Percentiles rank a stretch among this genome's conserved stretches.
phyloP scores from a whole-genome alignment of 2,113 vertebrate genomes.

The Cheilinus undulatus region DNA sequence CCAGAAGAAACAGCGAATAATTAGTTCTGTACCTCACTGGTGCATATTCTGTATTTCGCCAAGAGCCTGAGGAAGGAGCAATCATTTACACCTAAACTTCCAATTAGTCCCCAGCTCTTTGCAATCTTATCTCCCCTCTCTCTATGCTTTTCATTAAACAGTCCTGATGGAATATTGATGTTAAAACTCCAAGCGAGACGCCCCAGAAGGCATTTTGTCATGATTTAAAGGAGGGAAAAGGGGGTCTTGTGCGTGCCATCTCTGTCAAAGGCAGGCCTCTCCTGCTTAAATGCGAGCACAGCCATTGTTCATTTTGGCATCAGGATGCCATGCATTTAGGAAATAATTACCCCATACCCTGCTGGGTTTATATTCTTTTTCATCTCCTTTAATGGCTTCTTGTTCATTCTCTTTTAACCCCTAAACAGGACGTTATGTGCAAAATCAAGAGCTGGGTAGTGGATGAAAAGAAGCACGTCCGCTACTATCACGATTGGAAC shows the following conservation, averaged over 20 bases:
- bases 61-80: constrained; percentile 68
- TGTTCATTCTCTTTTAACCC: constrained; percentile 88
- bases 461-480: constrained; percentile 95
- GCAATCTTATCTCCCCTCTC: constrained; percentile 55
- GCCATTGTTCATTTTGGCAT: constrained; percentile 83
- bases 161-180: constrained; percentile 62
- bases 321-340: constrained; percentile 84
- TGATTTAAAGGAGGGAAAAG: constrained; percentile 62
- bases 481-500: constrained; percentile 93
- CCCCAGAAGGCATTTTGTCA: constrained; percentile 75
- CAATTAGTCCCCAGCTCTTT: constrained; percentile 70
- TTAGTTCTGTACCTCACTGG: constrained; percentile 74
- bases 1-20: constrained; percentile 72
- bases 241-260: constrained; percentile 71
- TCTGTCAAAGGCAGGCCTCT: constrained; percentile 73
- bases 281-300: constrained; percentile 75
- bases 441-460: constrained; percentile 96
- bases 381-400: constrained; percentile 88
- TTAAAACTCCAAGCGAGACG: constrained; percentile 56
- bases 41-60: constrained; percentile 67
- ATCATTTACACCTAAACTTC: constrained; percentile 76
- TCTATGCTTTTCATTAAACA: constrained; percentile 62
- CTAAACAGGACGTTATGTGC: constrained; percentile 94
- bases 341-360: constrained; percentile 89
- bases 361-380: constrained; percentile 87